These are phyloP conservation scores for Cryptoleucopteryx plumbea DNA, from an alignment of 2,113 vertebrate species.

Conservation along the genomic window DNA sequence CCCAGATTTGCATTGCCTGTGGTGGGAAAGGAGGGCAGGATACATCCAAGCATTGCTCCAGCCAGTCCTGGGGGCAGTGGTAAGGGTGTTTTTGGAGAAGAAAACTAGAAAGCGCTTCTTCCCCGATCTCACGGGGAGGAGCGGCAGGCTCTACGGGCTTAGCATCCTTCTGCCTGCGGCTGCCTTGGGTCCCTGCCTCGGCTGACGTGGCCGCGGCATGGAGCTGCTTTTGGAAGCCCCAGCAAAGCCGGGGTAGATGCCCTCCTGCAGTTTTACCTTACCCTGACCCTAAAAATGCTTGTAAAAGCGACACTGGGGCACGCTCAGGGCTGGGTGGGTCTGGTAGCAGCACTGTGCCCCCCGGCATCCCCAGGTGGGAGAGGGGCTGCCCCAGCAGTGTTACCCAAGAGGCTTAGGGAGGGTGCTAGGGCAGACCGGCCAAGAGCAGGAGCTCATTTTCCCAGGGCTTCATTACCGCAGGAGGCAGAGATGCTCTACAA, in stretches of 20 bases:
- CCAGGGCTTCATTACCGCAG: background rate
- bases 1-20: no score
- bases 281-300: background rate
- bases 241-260: background rate
- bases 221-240: background rate
- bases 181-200: background rate
- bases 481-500: background rate
- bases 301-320: background rate
- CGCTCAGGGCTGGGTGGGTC: background rate
- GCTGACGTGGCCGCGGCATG: accelerated
- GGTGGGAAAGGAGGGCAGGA: no score
- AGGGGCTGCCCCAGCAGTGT: background rate
- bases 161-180: no score
- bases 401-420: background rate
- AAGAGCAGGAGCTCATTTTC: background rate
- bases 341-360: background rate
- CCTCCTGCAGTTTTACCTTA: background rate
- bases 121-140: background rate
- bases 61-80: background rate
- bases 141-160: background rate
- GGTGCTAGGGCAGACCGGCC: background rate
- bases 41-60: accelerated
- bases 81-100: background rate
- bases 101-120: background rate
- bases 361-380: background rate